Percentiles rank a stretch among this genome's conserved stretches.
These are phyloP conservation scores for Pimephales promelas DNA, from an alignment of 2,113 vertebrate species.

Conservation along the genomic window DNA sequence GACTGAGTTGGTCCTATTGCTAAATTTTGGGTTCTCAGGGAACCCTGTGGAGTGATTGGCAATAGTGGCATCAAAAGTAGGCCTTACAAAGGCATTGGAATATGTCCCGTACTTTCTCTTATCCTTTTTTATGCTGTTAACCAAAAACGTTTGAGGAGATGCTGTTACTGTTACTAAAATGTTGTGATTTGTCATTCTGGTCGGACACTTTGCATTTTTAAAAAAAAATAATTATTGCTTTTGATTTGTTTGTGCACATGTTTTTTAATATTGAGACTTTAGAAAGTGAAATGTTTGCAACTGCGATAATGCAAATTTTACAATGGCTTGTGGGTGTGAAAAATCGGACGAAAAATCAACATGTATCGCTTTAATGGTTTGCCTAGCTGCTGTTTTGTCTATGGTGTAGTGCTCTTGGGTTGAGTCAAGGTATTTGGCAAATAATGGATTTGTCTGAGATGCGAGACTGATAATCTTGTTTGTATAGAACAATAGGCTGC, in stretches of 20 bases:
- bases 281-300: background rate
- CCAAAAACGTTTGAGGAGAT: background rate
- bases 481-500: conserved; percentile 44
- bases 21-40: conserved; percentile 17
- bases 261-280: background rate
- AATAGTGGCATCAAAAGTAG: conserved; percentile 5
- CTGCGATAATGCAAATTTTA: background rate
- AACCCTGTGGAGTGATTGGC: conserved; percentile 37
- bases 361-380: conserved; percentile 30
- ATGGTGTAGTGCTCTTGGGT: conserved; percentile 16
- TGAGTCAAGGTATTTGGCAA: conserved; percentile 42
- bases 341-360: conserved; percentile 20
- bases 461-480: conserved; percentile 49
- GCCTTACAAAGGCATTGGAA: background rate
- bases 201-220: background rate
- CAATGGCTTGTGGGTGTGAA: background rate
- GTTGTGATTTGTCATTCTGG: background rate
- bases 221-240: background rate
- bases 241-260: background rate
- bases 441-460: conserved; percentile 50
- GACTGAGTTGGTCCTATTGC: background rate
- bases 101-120: background rate
- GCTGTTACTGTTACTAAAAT: conserved; percentile 6
- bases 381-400: conserved; percentile 50
- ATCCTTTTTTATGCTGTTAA: too few species aligned